Conservation (phyloP, 2,888 invertebrate species). For the Branchellion lobata region DNA sequence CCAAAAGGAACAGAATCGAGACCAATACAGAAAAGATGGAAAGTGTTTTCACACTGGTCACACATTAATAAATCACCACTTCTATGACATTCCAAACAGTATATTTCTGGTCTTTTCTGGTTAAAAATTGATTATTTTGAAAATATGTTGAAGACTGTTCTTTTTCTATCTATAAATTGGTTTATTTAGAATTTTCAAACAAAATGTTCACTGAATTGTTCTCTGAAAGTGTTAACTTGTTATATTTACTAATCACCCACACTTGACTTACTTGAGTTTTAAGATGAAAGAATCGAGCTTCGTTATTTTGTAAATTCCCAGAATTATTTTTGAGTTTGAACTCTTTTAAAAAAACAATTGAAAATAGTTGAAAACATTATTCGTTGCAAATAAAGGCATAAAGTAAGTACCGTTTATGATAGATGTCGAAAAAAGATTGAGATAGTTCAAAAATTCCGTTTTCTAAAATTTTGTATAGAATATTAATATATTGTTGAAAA, state of each 20-base stretch:
- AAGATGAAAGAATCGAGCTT: not conserved
- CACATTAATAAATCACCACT: conserved; percentile 56
- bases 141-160: no score
- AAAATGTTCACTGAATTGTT: no score
- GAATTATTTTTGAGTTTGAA: not conserved
- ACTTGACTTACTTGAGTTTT: not conserved
- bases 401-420: not conserved
- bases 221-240: no score
- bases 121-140: not conserved
- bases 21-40: conserved; percentile 55
- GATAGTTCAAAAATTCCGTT: not conserved
- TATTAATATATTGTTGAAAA: no score
- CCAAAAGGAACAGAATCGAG: conserved; percentile 54
- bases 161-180: no score
- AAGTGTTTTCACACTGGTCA: conserved; percentile 55
- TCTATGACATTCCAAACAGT: conserved; percentile 55
- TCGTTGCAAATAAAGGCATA: not conserved
- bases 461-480: conserved; percentile 1
- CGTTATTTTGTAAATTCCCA: not conserved
- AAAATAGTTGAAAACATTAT: not conserved
- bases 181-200: no score
- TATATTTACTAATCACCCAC: no score
- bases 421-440: conserved; percentile 7
- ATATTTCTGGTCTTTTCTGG: conserved; percentile 52
- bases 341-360: not conserved